Conservation (phyloP, 2,888 invertebrate species). For the Morpho deidamia region DNA sequence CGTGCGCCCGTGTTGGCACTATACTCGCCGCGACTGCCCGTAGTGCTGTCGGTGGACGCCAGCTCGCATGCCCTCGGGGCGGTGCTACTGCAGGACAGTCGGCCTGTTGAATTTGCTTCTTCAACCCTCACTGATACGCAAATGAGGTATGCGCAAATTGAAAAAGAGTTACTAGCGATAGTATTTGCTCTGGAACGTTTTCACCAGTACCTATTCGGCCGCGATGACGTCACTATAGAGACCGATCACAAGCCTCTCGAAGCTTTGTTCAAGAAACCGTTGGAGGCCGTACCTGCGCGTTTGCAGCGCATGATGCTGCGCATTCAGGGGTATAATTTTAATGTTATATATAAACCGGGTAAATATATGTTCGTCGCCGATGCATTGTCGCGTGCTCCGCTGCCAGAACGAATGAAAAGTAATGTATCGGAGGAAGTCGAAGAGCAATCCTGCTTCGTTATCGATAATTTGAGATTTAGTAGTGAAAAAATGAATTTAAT, state of each 20-base stretch:
- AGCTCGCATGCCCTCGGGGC: slow-evolving; percentile 19
- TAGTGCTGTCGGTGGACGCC: slow-evolving; percentile 28
- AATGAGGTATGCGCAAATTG: slow-evolving; percentile 26
- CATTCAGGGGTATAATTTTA: slow-evolving; percentile 27
- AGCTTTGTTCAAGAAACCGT: slow-evolving; percentile 28
- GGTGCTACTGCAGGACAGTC: slow-evolving; percentile 22
- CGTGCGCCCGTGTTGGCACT: slow-evolving; percentile 23
- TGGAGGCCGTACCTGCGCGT: slow-evolving; percentile 23
- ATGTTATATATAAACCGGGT: slow-evolving; percentile 27
- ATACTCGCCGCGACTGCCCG: slow-evolving; percentile 11
- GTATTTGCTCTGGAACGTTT: neutral
- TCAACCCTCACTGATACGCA: slow-evolving; percentile 23
- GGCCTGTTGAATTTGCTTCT: slow-evolving; percentile 24
- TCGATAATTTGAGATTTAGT: slow-evolving; percentile 21
- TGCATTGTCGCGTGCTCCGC: slow-evolving; percentile 26
- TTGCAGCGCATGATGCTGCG: slow-evolving; percentile 32
- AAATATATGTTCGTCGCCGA: slow-evolving; percentile 33
- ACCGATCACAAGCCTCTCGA: slow-evolving; percentile 34
- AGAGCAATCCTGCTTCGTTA: slow-evolving; percentile 19
- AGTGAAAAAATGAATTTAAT: slow-evolving; percentile 14
- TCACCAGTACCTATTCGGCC: neutral
- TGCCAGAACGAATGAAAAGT: slow-evolving; percentile 19
- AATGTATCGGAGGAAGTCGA: slow-evolving; percentile 14
- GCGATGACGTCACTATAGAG: slow-evolving; percentile 7
- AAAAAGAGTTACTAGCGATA: neutral